Evolutionary conservation across 1,140 invertebrate species (phyloP).

Genomic region (Micrasema minimum): DNA sequence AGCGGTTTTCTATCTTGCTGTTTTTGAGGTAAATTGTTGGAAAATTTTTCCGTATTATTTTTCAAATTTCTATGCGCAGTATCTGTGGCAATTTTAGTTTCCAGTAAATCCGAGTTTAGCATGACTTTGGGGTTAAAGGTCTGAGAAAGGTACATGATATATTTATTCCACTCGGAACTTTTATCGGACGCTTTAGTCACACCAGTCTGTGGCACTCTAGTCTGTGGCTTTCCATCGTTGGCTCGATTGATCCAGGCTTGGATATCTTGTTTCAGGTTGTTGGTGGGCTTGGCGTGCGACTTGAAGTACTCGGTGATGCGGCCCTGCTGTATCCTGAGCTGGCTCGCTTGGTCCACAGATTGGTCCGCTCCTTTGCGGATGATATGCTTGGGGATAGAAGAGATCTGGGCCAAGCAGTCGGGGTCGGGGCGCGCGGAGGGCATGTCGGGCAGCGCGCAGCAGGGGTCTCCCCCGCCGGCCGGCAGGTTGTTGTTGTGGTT

Average conservation of each 20-base stretch:
- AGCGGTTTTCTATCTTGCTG: constrained; percentile 41
- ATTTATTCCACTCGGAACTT: constrained; percentile 61
- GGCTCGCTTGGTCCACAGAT: constrained; percentile 44
- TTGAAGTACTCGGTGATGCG: constrained; percentile 87
- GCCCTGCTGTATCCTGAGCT: too few relatives aligned
- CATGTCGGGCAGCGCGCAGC: constrained; percentile 35
- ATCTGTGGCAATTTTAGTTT: too few relatives aligned
- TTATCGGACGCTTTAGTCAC: constrained; percentile 4
- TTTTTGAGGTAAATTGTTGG: background rate
- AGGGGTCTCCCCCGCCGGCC: background rate
- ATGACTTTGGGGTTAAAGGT: constrained; percentile 64
- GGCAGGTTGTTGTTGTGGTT: constrained; percentile 28
- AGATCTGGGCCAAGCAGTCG: too few relatives aligned
- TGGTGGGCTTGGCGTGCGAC: constrained; percentile 79
- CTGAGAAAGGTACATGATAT: constrained; percentile 65
- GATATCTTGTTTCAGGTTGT: constrained; percentile 63
- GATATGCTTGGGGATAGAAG: constrained; percentile 48
- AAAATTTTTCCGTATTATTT: background rate
- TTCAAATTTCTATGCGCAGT: background rate
- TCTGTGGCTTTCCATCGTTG: constrained; percentile 57
- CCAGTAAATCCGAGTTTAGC: constrained; percentile 54
- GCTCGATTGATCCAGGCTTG: constrained; percentile 55
- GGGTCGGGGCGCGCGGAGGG: constrained; percentile 56
- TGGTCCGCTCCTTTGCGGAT: constrained; percentile 44
- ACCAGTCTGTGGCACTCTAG: constrained; percentile 47